A percentile compares a stretch with the other conserved stretches of the same genome.
Conservation (phyloP, 2,888 invertebrate genomes). For the Heliconius aoede region DNA sequence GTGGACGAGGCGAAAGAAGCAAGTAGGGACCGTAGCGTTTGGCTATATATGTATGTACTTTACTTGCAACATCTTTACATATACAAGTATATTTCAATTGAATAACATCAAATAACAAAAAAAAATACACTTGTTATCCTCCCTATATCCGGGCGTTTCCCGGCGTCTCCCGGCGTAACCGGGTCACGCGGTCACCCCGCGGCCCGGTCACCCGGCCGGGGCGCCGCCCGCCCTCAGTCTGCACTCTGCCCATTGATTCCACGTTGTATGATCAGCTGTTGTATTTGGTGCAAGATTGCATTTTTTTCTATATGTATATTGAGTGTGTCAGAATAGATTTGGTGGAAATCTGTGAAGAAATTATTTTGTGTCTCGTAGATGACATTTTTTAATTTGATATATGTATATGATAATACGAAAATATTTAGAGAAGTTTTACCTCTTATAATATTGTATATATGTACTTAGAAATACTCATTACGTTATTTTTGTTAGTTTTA, state of each 20-base stretch:
- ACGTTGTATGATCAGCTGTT: conserved; percentile 28
- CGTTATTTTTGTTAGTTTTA: too few species aligned
- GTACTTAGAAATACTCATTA: too few species aligned
- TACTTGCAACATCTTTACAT: not conserved
- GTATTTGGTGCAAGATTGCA: conserved; percentile 11
- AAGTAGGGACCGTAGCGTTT: too few species aligned
- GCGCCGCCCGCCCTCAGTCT: conserved; percentile 54
- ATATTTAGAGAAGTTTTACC: too few species aligned
- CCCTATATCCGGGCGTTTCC: conserved; percentile 53
- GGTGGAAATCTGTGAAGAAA: not conserved
- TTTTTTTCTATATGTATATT: conserved; percentile 47
- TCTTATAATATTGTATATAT: too few species aligned
- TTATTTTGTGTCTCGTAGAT: not conserved
- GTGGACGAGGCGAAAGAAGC: too few species aligned
- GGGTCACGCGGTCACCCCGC: conserved; percentile 72
- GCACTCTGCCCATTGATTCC: conserved; percentile 66
- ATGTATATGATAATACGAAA: too few species aligned
- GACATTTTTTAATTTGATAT: too few species aligned
- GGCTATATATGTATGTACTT: too few species aligned
- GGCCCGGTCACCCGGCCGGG: conserved; percentile 67
- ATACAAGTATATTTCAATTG: not conserved
- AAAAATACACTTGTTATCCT: conserved; percentile 4
- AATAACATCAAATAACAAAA: not conserved
- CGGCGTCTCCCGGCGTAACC: conserved; percentile 57
- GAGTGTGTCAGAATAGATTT: too few species aligned